These are phyloP conservation scores for Trachelus tabidus DNA, from an alignment of 2,888 invertebrate species.

Conservation along the genomic window DNA sequence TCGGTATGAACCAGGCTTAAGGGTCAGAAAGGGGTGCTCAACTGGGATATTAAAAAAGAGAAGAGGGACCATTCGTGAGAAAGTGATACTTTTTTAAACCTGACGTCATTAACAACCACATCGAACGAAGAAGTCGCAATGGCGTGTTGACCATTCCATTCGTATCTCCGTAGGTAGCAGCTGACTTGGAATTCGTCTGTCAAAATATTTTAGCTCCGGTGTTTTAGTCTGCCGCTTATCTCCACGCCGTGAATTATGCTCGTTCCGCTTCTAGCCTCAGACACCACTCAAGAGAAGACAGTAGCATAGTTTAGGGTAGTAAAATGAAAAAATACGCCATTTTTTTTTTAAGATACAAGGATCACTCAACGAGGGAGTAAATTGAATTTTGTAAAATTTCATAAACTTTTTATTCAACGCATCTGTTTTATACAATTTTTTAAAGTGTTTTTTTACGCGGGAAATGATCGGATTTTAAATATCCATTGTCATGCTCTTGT, in stretches of 20 bases:
- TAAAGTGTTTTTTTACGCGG: not conserved
- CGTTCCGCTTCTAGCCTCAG: not conserved
- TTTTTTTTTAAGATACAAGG: not conserved
- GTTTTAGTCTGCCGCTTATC: slow-evolving; percentile 4
- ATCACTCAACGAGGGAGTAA: not conserved
- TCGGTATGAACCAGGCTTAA: not conserved
- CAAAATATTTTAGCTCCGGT: slow-evolving; percentile 30
- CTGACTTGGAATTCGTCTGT: slow-evolving; percentile 31
- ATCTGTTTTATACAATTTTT: not conserved
- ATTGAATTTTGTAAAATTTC: not conserved
- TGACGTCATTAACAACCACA: not conserved
- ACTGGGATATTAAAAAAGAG: not conserved
- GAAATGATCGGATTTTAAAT: not conserved
- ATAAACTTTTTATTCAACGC: not conserved
- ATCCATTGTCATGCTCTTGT: not conserved
- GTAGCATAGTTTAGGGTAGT: not conserved
- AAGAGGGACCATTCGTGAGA: not conserved
- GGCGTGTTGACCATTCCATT: slow-evolving; percentile 11
- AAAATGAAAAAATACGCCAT: not conserved
- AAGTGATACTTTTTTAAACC: not conserved
- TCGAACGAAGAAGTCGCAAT: not conserved
- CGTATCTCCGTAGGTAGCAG: slow-evolving; percentile 19
- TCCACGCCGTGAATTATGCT: slow-evolving; percentile 1
- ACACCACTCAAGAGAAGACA: not conserved
- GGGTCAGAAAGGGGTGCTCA: not conserved